Conservation (phyloP, 1,140 invertebrate species). For the Onthophagus taurus region DNA sequence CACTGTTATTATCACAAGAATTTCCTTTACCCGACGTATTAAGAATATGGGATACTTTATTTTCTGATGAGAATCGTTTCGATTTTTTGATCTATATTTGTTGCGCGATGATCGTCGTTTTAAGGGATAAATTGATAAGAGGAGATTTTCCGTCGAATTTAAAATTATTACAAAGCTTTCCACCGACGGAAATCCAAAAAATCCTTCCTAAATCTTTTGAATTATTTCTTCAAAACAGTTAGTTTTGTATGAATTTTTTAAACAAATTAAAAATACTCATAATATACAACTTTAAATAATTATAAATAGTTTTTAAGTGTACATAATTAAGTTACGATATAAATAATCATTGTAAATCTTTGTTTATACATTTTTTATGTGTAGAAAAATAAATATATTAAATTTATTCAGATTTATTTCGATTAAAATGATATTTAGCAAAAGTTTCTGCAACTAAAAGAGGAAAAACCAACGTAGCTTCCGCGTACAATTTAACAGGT, state of each 20-base stretch:
- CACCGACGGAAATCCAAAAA: conserved; percentile 62
- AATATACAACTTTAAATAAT: too few relatives aligned
- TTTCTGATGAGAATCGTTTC: conserved; percentile 82
- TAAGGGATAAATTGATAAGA: conserved; percentile 68
- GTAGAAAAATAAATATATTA: conserved; percentile 2
- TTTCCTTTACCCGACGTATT: conserved; percentile 94
- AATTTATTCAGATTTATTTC: background rate
- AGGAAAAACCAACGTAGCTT: conserved; percentile 93
- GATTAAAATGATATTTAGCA: conserved; percentile 43
- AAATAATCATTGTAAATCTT: background rate
- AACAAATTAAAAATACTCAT: too few relatives aligned
- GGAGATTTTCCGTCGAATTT: conserved; percentile 88
- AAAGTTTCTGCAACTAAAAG: conserved; percentile 94
- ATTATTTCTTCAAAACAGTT: conserved; percentile 30
- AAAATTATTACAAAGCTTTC: conserved; percentile 84
- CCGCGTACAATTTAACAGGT: conserved; percentile 94
- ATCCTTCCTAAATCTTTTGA: conserved; percentile 55
- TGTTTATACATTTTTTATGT: conserved; percentile 4
- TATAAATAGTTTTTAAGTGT: conserved; percentile 6
- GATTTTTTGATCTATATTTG: conserved; percentile 85
- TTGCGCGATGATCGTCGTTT: conserved; percentile 88
- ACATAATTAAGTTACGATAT: conserved; percentile 1
- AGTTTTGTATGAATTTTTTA: too few relatives aligned
- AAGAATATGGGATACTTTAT: conserved; percentile 91
- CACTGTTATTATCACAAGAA: conserved; percentile 93